Evolutionary conservation across 2,113 vertebrate species (phyloP).

Genomic region (Gymnarchus niloticus): DNA sequence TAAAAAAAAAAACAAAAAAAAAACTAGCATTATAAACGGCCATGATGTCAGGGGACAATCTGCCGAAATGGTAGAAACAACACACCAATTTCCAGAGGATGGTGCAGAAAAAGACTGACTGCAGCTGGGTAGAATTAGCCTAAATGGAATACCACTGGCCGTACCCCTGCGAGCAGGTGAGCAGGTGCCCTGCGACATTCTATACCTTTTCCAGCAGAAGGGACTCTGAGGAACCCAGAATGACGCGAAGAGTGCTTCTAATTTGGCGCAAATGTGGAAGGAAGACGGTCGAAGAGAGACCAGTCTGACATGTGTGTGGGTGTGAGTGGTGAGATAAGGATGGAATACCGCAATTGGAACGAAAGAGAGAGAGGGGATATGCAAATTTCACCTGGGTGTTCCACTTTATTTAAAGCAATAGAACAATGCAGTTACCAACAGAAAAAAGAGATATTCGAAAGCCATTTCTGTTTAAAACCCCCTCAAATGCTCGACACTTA

Average conservation of each 20-base stretch:
- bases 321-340: conserved; percentile 26
- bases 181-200: background rate
- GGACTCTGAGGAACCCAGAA: background rate
- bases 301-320: conserved; percentile 30
- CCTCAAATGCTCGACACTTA: background rate
- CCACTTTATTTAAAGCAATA: conserved; percentile 30
- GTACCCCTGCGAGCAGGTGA: background rate
- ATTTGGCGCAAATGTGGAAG: background rate
- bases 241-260: background rate
- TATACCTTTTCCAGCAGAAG: background rate
- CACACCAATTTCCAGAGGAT: background rate
- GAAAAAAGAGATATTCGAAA: background rate
- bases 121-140: background rate
- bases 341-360: conserved; percentile 24
- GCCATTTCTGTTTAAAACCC: conserved; percentile 1
- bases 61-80: background rate
- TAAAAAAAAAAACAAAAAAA: background rate
- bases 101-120: background rate
- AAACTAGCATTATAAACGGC: background rate
- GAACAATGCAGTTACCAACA: conserved; percentile 23
- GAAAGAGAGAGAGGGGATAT: conserved; percentile 21
- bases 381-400: conserved; percentile 28
- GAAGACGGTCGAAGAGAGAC: background rate
- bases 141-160: conserved; percentile 1
- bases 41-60: background rate